These are phyloP conservation scores for Zygothrica quintamaculata DNA, from an alignment of 2,888 invertebrate genomes.

Conservation along the genomic window DNA sequence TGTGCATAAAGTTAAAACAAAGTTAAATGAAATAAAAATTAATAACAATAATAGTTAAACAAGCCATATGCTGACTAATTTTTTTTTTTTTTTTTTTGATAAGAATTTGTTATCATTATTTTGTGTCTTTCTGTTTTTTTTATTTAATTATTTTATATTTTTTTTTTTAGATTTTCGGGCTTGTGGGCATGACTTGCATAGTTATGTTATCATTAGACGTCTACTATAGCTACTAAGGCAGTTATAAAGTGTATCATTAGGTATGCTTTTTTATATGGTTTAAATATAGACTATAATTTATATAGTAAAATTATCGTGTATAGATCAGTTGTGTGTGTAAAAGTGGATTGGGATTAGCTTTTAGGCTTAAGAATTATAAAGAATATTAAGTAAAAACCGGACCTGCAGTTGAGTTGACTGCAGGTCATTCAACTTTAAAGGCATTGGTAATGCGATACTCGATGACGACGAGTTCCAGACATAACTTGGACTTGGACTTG, in stretches of 20 bases:
- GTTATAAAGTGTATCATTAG: too few species aligned
- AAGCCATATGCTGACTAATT: too few species aligned
- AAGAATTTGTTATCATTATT: constrained; percentile 33
- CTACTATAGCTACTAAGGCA: too few species aligned
- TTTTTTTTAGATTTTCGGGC: too few species aligned
- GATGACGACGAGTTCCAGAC: constrained; percentile 9
- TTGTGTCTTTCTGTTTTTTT: not conserved
- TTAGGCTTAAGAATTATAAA: not conserved
- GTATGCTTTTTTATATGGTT: too few species aligned
- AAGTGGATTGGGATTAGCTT: not conserved
- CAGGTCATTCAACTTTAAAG: constrained; percentile 44
- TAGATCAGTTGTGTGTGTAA: too few species aligned
- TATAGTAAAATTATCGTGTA: too few species aligned
- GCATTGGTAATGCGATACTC: constrained; percentile 12
- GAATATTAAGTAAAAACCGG: constrained; percentile 12
- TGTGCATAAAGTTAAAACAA: too few species aligned
- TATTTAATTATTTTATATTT: too few species aligned
- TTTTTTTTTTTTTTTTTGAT: too few species aligned
- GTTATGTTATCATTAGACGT: constrained; percentile 26
- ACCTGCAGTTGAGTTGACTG: not conserved
- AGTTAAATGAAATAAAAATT: not conserved
- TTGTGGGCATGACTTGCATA: constrained; percentile 52
- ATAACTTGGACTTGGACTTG: constrained; percentile 4
- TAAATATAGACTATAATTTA: too few species aligned
- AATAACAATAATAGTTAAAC: not conserved